A percentile compares a stretch with the other conserved stretches of the same genome.
phyloP scores from a whole-genome alignment of 1,140 invertebrate genomes.

The Heliothis subflexa region DNA sequence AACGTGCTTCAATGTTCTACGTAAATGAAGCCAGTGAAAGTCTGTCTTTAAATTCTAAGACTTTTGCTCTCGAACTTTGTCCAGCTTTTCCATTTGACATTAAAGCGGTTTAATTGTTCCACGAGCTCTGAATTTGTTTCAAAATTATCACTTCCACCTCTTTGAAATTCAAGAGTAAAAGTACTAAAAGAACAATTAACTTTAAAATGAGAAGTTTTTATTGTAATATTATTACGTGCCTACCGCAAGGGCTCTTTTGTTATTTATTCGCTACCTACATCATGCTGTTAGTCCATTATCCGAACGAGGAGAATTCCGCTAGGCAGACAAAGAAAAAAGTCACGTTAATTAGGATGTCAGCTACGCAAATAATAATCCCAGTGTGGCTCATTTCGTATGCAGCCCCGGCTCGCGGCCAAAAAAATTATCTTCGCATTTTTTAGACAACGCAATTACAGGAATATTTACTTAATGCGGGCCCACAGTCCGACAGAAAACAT shows the following conservation, averaged over 20 bases:
- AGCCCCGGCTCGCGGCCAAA: constrained; percentile 62
- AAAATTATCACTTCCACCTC: constrained; percentile 64
- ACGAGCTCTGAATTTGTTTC: constrained; percentile 67
- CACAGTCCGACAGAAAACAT: constrained; percentile 56
- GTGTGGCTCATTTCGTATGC: constrained; percentile 76
- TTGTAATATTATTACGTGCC: constrained; percentile 22
- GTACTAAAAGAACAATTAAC: constrained; percentile 49
- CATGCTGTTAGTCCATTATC: constrained; percentile 62
- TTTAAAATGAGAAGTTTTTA: constrained; percentile 49
- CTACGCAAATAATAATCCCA: constrained; percentile 78
- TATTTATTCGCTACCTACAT: constrained; percentile 58
- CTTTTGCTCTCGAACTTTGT: constrained; percentile 64
- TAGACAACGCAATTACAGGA: constrained; percentile 77
- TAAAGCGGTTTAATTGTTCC: constrained; percentile 69
- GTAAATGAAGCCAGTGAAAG: constrained; percentile 58
- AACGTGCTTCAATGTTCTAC: constrained; percentile 41
- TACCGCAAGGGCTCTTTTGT: constrained; percentile 51
- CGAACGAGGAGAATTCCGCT: constrained; percentile 63
- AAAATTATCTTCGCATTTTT: constrained; percentile 75
- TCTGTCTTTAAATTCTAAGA: constrained; percentile 66
- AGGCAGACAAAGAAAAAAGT: constrained; percentile 69
- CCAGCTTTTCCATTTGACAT: constrained; percentile 65
- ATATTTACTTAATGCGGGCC: constrained; percentile 71
- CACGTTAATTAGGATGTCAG: constrained; percentile 80
- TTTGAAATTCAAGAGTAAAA: constrained; percentile 46